phyloP scores from a whole-genome alignment of 1,140 invertebrate species.

The Streblospio benedicti region DNA sequence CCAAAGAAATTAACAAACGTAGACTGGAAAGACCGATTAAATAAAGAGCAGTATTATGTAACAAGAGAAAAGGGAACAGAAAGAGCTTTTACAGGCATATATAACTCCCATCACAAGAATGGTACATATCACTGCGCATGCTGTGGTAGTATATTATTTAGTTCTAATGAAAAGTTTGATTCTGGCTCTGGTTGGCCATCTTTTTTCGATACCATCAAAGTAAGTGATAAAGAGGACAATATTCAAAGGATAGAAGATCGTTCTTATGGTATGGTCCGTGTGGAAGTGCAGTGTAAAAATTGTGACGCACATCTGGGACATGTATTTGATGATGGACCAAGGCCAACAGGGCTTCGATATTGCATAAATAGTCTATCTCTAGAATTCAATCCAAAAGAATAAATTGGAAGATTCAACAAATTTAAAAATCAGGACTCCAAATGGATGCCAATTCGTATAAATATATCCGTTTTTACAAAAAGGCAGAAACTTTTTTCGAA shows the following conservation, averaged over 20 bases:
- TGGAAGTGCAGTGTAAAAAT: conserved; percentile 42
- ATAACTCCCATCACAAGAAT: conserved; percentile 30
- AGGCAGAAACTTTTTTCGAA: too few species aligned
- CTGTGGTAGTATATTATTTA: conserved; percentile 27
- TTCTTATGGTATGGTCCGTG: conserved; percentile 22
- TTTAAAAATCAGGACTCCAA: too few species aligned
- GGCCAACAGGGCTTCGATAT: conserved; percentile 86
- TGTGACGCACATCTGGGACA: conserved; percentile 93
- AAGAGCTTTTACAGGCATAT: conserved; percentile 37
- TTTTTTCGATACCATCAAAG: conserved; percentile 82
- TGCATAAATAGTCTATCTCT: conserved; percentile 55
- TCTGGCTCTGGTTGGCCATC: conserved; percentile 91
- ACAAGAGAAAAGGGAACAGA: conserved; percentile 41
- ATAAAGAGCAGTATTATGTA: conserved; percentile 34
- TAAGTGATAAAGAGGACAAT: conserved; percentile 55
- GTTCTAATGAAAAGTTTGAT: conserved; percentile 82
- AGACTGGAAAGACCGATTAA: conserved; percentile 36
- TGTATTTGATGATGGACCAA: conserved; percentile 94
- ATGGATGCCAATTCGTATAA: too few species aligned
- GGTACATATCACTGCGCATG: conserved; percentile 39
- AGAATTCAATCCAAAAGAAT: conserved; percentile 25
- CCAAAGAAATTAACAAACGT: conserved; percentile 25
- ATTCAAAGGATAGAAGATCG: conserved; percentile 21
- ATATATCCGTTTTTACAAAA: too few species aligned
- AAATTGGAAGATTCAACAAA: too few species aligned